phyloP scores from a whole-genome alignment of 2,888 invertebrate species.

The Spodoptera picta region DNA sequence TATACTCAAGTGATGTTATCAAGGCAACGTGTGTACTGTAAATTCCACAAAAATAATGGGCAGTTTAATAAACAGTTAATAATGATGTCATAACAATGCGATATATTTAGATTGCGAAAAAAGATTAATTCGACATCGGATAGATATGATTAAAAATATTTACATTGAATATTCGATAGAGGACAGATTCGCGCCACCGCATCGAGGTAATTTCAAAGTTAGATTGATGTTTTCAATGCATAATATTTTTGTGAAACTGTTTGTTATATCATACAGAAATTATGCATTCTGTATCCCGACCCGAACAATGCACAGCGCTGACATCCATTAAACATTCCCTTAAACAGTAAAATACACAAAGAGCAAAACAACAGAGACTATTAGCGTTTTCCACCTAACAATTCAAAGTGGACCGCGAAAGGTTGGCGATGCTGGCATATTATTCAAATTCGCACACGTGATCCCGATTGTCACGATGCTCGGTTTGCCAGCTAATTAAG shows the following conservation, averaged over 20 bases:
- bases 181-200: conserved; percentile 42
- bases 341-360: conserved; percentile 14
- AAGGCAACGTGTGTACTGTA: conserved; percentile 44
- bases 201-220: conserved; percentile 43
- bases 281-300: conserved; percentile 28
- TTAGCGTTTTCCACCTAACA: conserved; percentile 43
- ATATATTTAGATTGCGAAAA: conserved; percentile 18
- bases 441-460: conserved; percentile 66
- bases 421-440: conserved; percentile 32
- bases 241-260: conserved; percentile 34
- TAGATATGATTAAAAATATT: conserved; percentile 2
- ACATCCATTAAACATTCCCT: conserved; percentile 25
- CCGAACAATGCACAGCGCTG: conserved; percentile 7
- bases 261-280: conserved; percentile 26
- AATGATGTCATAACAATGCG: conserved; percentile 31
- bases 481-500: conserved; percentile 74
- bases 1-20: conserved; percentile 68
- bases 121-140: conserved; percentile 6
- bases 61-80: conserved; percentile 39
- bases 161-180: conserved; percentile 41
- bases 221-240: conserved; percentile 44
- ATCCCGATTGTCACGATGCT: conserved; percentile 55
- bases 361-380: conserved; percentile 10
- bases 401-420: conserved; percentile 37
- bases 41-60: conserved; percentile 48